Evolutionary conservation across 2,797 vertebrate species (phyloP).

Genomic region (Poeciliopsis paucimaculata): DNA sequence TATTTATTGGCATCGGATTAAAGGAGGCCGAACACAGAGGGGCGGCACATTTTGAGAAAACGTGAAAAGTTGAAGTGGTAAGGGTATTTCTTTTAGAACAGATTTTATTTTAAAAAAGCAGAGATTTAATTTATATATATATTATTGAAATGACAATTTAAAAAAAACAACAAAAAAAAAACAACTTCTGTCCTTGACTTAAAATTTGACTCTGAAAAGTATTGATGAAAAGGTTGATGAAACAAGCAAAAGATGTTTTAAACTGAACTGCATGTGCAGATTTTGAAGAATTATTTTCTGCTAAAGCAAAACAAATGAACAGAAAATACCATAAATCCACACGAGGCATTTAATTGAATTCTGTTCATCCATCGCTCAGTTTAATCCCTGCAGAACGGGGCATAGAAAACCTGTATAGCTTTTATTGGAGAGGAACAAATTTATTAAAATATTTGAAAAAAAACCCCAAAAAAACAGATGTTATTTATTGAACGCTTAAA

Average conservation of each 20-base stretch:
- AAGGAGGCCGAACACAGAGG: neutral
- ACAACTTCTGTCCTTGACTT: neutral
- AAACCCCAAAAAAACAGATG: neutral
- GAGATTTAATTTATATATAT: no score
- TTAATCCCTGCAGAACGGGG: conserved; percentile 40
- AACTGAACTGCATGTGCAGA: neutral
- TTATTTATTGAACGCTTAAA: neutral
- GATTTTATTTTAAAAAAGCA: no score
- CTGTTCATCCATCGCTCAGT: conserved; percentile 48
- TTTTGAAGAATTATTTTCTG: neutral
- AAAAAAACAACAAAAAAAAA: neutral
- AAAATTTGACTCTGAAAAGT: neutral
- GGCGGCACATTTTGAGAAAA: neutral
- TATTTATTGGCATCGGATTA: neutral
- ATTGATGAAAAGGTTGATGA: neutral
- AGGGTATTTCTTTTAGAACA: neutral
- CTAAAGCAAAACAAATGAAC: neutral
- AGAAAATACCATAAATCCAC: conserved; percentile 18
- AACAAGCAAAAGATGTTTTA: neutral
- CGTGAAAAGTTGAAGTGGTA: neutral
- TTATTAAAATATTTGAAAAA: neutral
- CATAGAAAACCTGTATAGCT: neutral
- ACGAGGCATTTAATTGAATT: conserved; percentile 34
- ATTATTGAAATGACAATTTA: neutral
- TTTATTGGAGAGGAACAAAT: neutral